Evolutionary conservation across 2,888 invertebrate species (phyloP), one percentile per base, ranked within the genome.

Genomic region (Meta bourneti): DNA sequence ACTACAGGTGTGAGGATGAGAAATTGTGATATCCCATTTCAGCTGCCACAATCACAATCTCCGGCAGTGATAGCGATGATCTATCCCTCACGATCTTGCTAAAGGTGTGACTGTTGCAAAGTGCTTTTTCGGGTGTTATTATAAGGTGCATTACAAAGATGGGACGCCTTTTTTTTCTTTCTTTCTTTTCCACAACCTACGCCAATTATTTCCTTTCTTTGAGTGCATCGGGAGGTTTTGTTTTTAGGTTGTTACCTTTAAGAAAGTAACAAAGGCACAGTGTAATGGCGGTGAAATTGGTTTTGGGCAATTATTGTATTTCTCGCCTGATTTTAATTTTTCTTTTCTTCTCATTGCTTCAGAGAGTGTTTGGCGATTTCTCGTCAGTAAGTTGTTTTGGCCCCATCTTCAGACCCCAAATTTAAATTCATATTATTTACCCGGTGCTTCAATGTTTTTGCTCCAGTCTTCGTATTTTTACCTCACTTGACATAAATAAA

Each of bases 91-190:
- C 89, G 89, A 90, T 52, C 16, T 78, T 49, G 19, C 87, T 19
- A 51, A 61, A 90, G 84, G 89, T 90, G 89, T 90, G 84, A 90
- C 69, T 90, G 89, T 72, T 48, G 83, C 34, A 34, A 13, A 61
- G 20, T 34, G 61, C 71, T 83, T 61, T 83, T 87, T 81, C 87
- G 34, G 72, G 87, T 87, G 78, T 87, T 87, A 87, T 91, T 87
- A 91, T 83, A 87, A 82, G 82, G 83, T 87, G 74, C 79, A 87
- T 91, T 83, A 87, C 70, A 77, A 51, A 34, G 34, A 34, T 16
- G 69, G 34, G 72, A 16, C 48, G 34, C 69, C 70, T 71, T 52
- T 49, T 72, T 8, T 70, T 61, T 70, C 72, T 16, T 19, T 70
- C 70, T 86, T 86, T 86, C 71, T 48, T 34, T 34, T 34, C 34